A percentile compares a stretch with the other conserved stretches of the same genome.
Conservation (phyloP, 2,113 vertebrate genomes). For the Actenoides hombroni region DNA sequence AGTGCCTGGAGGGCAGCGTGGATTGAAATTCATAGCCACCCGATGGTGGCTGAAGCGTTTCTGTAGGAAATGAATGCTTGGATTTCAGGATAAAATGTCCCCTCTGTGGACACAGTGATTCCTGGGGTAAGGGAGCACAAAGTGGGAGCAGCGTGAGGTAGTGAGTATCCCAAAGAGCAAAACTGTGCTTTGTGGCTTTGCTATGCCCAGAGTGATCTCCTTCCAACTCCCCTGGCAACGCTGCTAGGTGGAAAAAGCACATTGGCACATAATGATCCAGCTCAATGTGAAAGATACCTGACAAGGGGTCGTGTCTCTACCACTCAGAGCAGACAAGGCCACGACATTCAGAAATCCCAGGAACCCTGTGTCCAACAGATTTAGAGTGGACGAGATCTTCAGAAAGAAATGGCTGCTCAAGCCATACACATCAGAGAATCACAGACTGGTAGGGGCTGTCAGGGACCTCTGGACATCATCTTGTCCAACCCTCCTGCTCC, state of each 20-base stretch:
- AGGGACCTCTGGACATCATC: too few relatives aligned
- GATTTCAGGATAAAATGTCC: neutral
- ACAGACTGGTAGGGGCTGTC: too few relatives aligned
- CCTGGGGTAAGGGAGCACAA: neutral
- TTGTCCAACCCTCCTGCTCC: too few relatives aligned
- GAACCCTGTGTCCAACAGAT: neutral
- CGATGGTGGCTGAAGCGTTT: neutral
- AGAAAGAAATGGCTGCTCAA: neutral
- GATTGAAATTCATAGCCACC: neutral
- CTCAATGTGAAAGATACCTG: neutral
- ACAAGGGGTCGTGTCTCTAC: neutral
- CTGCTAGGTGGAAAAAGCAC: neutral
- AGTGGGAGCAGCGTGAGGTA: neutral
- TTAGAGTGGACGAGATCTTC: neutral
- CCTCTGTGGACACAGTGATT: neutral
- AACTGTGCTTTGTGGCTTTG: neutral
- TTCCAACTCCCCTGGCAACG: neutral
- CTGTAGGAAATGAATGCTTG: neutral
- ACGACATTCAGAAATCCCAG: neutral
- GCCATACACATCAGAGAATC: neutral
- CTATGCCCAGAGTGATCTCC: neutral
- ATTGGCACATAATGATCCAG: fast-evolving
- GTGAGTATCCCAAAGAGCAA: neutral
- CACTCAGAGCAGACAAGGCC: neutral
- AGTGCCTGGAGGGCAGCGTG: neutral